A percentile compares a stretch with the other conserved stretches of the same genome.
phyloP scores from a whole-genome alignment of 64 coral and sea anemone genomes.

The Acropora yongei region DNA sequence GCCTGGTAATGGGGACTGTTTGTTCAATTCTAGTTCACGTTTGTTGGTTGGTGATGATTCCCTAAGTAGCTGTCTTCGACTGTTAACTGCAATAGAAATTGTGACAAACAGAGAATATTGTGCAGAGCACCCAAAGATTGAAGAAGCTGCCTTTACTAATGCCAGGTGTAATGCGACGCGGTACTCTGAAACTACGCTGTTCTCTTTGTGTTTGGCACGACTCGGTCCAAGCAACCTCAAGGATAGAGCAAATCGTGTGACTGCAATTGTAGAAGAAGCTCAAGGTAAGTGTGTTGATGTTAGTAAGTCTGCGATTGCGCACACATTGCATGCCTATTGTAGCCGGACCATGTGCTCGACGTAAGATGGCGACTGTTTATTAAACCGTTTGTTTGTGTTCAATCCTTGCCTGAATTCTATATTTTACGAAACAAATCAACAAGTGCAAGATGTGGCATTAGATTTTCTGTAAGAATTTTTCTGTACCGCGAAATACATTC shows the following conservation, averaged over 20 bases:
- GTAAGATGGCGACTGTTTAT: no score
- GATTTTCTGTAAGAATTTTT: not conserved
- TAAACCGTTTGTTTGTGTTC: no score
- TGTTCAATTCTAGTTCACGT: not conserved
- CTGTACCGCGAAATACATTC: not conserved
- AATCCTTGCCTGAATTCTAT: no score
- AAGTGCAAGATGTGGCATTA: not conserved
- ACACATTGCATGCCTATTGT: no score
- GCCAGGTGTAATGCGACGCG: not conserved
- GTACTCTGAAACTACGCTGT: not conserved
- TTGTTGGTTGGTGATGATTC: slow-evolving; percentile 4
- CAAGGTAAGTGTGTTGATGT: no score
- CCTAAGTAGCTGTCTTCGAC: not conserved
- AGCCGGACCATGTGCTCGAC: no score
- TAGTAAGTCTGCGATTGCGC: no score
- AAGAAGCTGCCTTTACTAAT: not conserved
- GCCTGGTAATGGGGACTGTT: slow-evolving; percentile 12
- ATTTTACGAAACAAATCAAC: no score
- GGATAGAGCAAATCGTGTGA: not conserved
- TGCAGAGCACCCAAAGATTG: slow-evolving; percentile 28
- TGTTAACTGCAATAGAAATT: slow-evolving; percentile 32
- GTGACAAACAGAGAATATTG: not conserved
- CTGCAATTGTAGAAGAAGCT: not conserved
- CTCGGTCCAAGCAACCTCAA: not conserved
- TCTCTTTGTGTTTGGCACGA: not conserved